These are phyloP conservation scores for Ypsolopha sequella DNA, from an alignment of 2,888 invertebrate species.

Conservation along the genomic window DNA sequence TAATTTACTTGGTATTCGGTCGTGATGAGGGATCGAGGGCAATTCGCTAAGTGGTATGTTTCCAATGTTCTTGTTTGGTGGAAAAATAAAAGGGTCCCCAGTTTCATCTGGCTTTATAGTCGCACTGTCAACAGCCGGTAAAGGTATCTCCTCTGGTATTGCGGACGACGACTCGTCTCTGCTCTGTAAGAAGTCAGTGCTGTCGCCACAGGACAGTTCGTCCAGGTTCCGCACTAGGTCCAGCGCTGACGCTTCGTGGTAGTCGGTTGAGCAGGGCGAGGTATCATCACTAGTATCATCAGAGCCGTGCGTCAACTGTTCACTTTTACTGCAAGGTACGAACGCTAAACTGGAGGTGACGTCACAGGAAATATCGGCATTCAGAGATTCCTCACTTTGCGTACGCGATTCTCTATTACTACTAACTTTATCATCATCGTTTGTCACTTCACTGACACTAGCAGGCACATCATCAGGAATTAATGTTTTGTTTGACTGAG, in stretches of 20 bases:
- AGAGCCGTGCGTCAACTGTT: constrained; percentile 33
- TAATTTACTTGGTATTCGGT: constrained; percentile 25
- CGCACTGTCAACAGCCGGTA: background rate
- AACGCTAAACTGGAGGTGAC: constrained; percentile 62
- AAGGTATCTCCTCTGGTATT: background rate
- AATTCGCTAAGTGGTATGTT: constrained; percentile 42
- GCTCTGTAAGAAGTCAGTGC: constrained; percentile 58
- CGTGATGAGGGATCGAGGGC: constrained; percentile 48
- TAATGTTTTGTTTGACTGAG: constrained; percentile 6
- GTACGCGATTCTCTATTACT: constrained; percentile 39
- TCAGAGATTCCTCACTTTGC: constrained; percentile 52
- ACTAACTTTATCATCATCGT: constrained; percentile 33
- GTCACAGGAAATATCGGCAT: constrained; percentile 56
- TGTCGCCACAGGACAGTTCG: constrained; percentile 53
- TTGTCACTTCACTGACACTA: constrained; percentile 22
- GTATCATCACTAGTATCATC: constrained; percentile 60
- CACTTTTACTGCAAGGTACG: constrained; percentile 58
- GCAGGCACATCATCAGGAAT: constrained; percentile 12
- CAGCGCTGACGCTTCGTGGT: constrained; percentile 61
- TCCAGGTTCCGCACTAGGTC: constrained; percentile 53
- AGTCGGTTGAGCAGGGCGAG: constrained; percentile 61
- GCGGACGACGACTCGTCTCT: constrained; percentile 42
- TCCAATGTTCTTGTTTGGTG: constrained; percentile 18
- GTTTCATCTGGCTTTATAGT: constrained; percentile 6
- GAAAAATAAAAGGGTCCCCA: constrained; percentile 14